Evolutionary conservation across 2,797 vertebrate species (phyloP).

Genomic region (Cynodonichthys magdalenae): DNA sequence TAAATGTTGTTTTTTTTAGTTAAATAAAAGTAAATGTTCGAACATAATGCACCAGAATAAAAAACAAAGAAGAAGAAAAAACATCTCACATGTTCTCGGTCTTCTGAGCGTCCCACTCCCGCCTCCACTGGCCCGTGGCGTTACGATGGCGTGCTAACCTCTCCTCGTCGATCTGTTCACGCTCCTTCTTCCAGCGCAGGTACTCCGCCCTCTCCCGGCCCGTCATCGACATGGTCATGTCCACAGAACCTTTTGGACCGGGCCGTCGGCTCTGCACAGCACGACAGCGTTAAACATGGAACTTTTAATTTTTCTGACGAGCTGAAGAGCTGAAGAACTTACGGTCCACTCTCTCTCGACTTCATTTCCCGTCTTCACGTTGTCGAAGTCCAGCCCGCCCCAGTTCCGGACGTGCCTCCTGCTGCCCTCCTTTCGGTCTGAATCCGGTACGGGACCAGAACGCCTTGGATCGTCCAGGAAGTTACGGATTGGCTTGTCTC

Average conservation of each 20-base stretch:
- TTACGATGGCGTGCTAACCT: conserved; percentile 90
- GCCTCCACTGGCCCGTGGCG: conserved; percentile 90
- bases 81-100: conserved; percentile 83
- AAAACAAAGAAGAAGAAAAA: not conserved
- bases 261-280: conserved; percentile 74
- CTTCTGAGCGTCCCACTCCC: conserved; percentile 94
- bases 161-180: conserved; percentile 92
- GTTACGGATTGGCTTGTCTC: conserved; percentile 88
- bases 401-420: conserved; percentile 90
- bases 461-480: conserved; percentile 92
- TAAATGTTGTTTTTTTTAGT: no score
- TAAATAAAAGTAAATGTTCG: no score
- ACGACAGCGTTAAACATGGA: not conserved
- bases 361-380: conserved; percentile 87
- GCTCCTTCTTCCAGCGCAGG: conserved; percentile 92
- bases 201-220: conserved; percentile 92
- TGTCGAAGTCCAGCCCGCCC: conserved; percentile 92
- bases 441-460: conserved; percentile 80
- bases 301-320: not conserved
- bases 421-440: conserved; percentile 89
- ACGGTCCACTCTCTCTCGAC: conserved; percentile 86
- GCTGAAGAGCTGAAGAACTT: conserved; percentile 26
- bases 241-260: conserved; percentile 68
- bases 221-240: conserved; percentile 95
- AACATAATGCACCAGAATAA: no score